A percentile compares a stretch with the other conserved stretches of the same genome.
Conservation (phyloP, 1,140 invertebrate genomes). For the Mizuhopecten yessoensis region DNA sequence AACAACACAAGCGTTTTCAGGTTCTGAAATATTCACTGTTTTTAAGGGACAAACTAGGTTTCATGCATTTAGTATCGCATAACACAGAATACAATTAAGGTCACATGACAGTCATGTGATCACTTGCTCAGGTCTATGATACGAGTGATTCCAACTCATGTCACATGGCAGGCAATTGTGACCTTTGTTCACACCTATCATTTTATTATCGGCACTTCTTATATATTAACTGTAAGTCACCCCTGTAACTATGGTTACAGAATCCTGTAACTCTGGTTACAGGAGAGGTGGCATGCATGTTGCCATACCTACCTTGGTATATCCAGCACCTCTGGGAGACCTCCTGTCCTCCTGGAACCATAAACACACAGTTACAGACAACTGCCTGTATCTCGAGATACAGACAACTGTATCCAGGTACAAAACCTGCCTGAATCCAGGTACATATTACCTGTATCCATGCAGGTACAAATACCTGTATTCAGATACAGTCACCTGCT, state of each 20-base stretch:
- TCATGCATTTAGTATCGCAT: background rate
- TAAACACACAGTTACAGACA: background rate
- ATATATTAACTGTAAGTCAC: background rate
- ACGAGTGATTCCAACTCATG: slow-evolving; percentile 41
- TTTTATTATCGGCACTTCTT: background rate
- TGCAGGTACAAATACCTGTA: background rate
- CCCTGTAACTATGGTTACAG: background rate
- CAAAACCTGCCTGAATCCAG: background rate
- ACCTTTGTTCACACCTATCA: background rate
- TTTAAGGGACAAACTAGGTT: too few relatives aligned
- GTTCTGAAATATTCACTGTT: too few relatives aligned
- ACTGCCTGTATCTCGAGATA: background rate
- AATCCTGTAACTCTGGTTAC: background rate
- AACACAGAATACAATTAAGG: background rate
- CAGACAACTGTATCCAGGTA: background rate
- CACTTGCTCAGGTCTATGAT: background rate
- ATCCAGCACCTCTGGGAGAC: background rate
- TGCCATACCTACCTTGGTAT: slow-evolving; percentile 11
- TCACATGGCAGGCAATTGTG: too few relatives aligned
- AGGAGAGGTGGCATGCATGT: background rate
- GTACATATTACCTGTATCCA: background rate
- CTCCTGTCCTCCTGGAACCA: background rate
- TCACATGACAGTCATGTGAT: background rate
- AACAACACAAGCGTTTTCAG: too few relatives aligned
- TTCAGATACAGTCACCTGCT: background rate